Evolutionary conservation across 2,888 invertebrate genomes (phyloP).

Genomic region (Fragum whitleyi): DNA sequence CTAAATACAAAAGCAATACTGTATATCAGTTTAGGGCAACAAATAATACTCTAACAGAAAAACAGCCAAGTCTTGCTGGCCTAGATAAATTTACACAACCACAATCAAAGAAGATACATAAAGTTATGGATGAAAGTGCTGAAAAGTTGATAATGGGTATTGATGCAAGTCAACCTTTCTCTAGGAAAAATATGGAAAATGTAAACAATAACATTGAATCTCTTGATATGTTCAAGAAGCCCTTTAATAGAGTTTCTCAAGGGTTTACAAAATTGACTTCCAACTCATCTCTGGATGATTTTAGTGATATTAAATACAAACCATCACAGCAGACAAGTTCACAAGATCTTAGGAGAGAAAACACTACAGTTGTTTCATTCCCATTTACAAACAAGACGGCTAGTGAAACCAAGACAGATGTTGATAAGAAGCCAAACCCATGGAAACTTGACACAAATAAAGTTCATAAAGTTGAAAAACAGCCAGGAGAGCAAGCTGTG

Average conservation of each 20-base stretch:
- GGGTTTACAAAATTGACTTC: neutral
- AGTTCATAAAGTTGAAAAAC: slow-evolving; percentile 18
- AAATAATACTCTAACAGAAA: neutral
- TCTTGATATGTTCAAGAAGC: neutral
- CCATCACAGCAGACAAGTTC: too few species aligned
- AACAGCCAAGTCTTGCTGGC: neutral
- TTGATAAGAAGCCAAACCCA: slow-evolving; percentile 34
- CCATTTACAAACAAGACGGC: too few species aligned
- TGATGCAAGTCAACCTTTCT: neutral
- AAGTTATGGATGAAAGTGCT: neutral
- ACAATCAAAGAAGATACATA: neutral
- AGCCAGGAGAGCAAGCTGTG: slow-evolving; percentile 10
- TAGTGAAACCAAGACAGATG: slow-evolving; percentile 16
- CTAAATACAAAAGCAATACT: too few species aligned
- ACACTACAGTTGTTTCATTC: too few species aligned
- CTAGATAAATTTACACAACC: neutral
- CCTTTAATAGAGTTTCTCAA: neutral
- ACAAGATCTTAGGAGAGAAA: too few species aligned
- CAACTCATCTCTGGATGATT: neutral
- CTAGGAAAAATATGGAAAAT: neutral
- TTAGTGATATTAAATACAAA: neutral
- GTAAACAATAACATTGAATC: neutral
- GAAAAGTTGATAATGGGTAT: neutral
- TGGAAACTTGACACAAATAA: slow-evolving; percentile 22
- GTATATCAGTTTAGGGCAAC: too few species aligned